Evolutionary conservation across 2,888 invertebrate species (phyloP).

Genomic region (Aphelenchoides bicaudatus): DNA sequence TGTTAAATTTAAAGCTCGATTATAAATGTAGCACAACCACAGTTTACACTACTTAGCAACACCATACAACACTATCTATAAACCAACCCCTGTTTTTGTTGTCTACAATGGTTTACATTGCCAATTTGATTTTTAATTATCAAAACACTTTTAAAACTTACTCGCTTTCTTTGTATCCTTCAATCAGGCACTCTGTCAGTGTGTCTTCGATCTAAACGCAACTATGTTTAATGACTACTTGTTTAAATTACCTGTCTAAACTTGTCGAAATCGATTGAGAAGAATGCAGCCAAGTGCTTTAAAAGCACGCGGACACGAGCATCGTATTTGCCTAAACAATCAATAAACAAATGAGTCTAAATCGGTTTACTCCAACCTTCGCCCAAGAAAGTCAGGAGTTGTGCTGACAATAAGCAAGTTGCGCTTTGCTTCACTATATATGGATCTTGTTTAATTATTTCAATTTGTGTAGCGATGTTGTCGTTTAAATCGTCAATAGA

Average conservation of each 20-base stretch:
- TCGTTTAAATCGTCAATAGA: background rate
- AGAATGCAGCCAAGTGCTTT: constrained; percentile 65
- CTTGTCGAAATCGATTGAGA: constrained; percentile 66
- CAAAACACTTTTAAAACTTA: constrained; percentile 32
- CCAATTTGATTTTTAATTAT: constrained; percentile 20
- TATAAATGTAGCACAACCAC: background rate
- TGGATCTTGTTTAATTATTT: background rate
- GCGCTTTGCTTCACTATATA: background rate
- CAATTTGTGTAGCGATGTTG: background rate
- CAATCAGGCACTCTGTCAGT: constrained; percentile 64
- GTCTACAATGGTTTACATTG: background rate
- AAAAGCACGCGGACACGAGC: constrained; percentile 68
- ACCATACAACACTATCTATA: constrained; percentile 27
- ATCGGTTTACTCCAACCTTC: background rate
- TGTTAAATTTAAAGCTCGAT: constrained; percentile 9
- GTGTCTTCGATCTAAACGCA: constrained; percentile 64
- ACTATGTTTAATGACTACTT: constrained; percentile 4
- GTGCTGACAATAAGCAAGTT: background rate
- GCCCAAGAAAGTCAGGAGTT: background rate
- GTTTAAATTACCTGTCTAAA: constrained; percentile 65
- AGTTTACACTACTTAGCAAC: background rate
- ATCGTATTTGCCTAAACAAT: constrained; percentile 68
- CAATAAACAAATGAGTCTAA: background rate
- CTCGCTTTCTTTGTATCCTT: constrained; percentile 54
- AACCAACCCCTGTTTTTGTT: constrained; percentile 25